Evolutionary conservation across 2,888 invertebrate genomes (phyloP), one percentile per base, ranked within the genome.

Genomic region (Drosophila quinaria): DNA sequence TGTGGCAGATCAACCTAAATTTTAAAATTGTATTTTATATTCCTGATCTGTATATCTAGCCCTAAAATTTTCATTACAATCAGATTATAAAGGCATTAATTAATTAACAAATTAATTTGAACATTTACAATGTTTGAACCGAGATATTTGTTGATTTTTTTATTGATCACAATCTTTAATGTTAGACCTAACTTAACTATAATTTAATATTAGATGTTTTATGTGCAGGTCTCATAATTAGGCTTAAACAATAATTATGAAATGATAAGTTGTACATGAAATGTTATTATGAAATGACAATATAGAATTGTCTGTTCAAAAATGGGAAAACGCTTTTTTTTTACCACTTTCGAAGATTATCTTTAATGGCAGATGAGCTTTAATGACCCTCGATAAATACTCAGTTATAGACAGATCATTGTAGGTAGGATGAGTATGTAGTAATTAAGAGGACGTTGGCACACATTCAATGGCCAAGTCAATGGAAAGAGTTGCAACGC

Each of bases 341-440:
- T 22, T 4, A 22, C 22, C n/a, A n/a, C n/a, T n/a, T n/a, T n/a
- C n/a, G n/a, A n/a, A 22, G 55, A 42, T 55, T 44, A 39, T 33
- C 70, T 42, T 70, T 31, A 51, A 50, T 51, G 69, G 25, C 46
- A 46, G 39, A 22, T 50, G 41, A 33, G 31, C 42, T 59, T 44
- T 31, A 60, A 74, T 62, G 66, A n/a, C 62, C 44, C 74, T 75
- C 22, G 44, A 67, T 15, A 19, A 17, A n/a, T 55, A 39, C 54
- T 44, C 44, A 15, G 9, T 19, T 51, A 37, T 42, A 22, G 41
- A 19, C 39, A 10, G 17, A 44, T 10, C 19, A 29, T 68, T 4
- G 56, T 39, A 59, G 59, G 31, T 50, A 39, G 58, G 42, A 19
- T 13, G n/a, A 41, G 44, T 44, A 49, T 44, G 54, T 31, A 56